Evolutionary conservation across 2,888 invertebrate species (phyloP), one percentile per base, ranked within the genome.

Genomic region (Melipona bicolor): DNA sequence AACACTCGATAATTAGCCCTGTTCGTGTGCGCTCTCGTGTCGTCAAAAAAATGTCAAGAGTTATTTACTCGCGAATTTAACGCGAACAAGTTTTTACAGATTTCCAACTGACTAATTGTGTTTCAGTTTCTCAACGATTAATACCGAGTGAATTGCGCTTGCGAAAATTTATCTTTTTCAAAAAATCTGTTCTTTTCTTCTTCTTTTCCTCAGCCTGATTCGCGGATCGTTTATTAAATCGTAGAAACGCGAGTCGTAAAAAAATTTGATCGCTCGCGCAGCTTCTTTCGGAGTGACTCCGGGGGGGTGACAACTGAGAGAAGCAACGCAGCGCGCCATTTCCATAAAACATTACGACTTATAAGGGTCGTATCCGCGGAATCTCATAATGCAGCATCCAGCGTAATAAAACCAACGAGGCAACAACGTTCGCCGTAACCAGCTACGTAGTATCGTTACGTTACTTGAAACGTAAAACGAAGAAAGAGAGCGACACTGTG

Each of bases 271-370:
- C 27, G 74, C 5, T 36, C 36, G 36, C 24, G 43, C 24, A 27
- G 9, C 13, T 65, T 43, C 54, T 19, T 21, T 24, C 6, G 65
- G 13, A 54, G 74, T 65, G 65, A 74, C 36, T 74, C 36, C 54
- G n/a, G 0, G 0, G 36, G 9, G 19, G 19, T 65, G 64, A 64
- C 64, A 74, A 74, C 32, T 56, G 74, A 59, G 52, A 27, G 61
- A 49, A 65, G 74, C 56, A 56, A 65, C 54, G 52, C 65, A 24
- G 36, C 50, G 24, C 59, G 62, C 68, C 21, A 75, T 79, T 79
- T 79, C 70, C 83, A 79, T 76, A 72, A 79, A 79, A 83, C 70
- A 75, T 82, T 79, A 79, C 79, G 75, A 79, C 71, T 59, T 75
- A 79, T 74, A 82, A 74, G 74, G 70, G 36, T 54, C 43, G 64